Evolutionary conservation across 2,797 vertebrate species (phyloP).

Genomic region (Acipenser transmontanus): DNA sequence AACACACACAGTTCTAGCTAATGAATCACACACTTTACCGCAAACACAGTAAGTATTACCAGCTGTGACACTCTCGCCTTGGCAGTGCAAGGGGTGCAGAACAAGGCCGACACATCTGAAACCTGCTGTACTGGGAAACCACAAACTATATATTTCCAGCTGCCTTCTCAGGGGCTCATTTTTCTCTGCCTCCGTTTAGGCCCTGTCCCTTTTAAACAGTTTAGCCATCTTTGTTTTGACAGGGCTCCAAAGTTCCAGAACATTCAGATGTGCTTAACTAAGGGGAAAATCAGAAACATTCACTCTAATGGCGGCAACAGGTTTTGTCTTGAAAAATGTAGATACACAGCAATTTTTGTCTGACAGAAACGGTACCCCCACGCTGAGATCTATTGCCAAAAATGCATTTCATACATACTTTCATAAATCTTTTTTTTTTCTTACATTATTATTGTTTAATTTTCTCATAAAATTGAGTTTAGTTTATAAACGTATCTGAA

Average conservation of each 20-base stretch:
- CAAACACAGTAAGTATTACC: conserved; percentile 96
- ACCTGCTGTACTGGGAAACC: conserved; percentile 85
- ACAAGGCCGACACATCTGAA: conserved; percentile 83
- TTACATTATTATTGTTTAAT: too few species aligned
- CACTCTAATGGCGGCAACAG: conserved; percentile 19
- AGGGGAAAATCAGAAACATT: conserved; percentile 73
- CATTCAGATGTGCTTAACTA: conserved; percentile 78
- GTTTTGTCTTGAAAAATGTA: conserved; percentile 2
- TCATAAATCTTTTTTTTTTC: conserved; percentile 59
- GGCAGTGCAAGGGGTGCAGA: conserved; percentile 70
- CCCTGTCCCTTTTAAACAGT: conserved; percentile 68
- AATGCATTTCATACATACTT: conserved; percentile 56
- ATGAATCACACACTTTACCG: conserved; percentile 96
- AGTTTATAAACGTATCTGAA: conserved; percentile 64
- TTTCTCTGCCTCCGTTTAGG: conserved; percentile 72
- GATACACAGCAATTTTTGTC: neutral
- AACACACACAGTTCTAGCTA: conserved; percentile 93
- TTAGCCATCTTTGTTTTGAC: conserved; percentile 90
- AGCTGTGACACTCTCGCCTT: conserved; percentile 88
- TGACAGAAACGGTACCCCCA: neutral
- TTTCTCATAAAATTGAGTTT: conserved; percentile 32
- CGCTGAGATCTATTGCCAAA: conserved; percentile 48
- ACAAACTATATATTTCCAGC: conserved; percentile 83
- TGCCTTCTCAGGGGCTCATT: conserved; percentile 84
- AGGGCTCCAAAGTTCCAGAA: conserved; percentile 78